Percentiles rank a stretch among this genome's conserved stretches.
These are phyloP conservation scores for Dendrophyllia cribrosa DNA, from an alignment of 64 coral and sea anemone species.

Conservation along the genomic window DNA sequence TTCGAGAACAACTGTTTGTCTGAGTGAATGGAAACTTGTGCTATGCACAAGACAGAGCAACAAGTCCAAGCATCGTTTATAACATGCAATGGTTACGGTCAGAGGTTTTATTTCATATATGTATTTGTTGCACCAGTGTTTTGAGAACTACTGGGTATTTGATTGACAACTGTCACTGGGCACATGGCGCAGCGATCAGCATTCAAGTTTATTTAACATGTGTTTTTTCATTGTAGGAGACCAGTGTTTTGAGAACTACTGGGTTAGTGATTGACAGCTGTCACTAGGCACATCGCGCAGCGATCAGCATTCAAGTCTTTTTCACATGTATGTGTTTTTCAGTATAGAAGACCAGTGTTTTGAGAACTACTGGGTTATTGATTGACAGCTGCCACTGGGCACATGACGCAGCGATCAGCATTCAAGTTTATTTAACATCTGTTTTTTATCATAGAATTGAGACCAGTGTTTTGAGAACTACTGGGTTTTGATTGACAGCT, in stretches of 20 bases:
- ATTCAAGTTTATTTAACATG: not conserved
- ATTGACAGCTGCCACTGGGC: constrained; percentile 22
- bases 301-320: not conserved
- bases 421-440: not conserved
- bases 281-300: constrained; percentile 41
- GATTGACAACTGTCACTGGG: not conserved
- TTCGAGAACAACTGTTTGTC: constrained; percentile 44
- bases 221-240: not conserved
- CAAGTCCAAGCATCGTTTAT: constrained; percentile 10
- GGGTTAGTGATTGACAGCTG: not conserved
- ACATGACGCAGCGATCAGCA: constrained; percentile 1
- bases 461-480: constrained; percentile 52
- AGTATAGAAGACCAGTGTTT: constrained; percentile 2
- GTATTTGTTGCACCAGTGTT: constrained; percentile 27
- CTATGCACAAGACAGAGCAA: not conserved
- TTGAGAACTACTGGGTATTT: constrained; percentile 38
- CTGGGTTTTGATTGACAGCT: not conserved
- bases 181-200: not conserved
- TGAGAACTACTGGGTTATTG: constrained; percentile 40
- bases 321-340: not conserved
- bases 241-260: constrained; percentile 64
- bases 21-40: not conserved
- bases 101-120: not conserved
- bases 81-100: not conserved
- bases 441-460: not conserved